Conservation (phyloP, 2,113 vertebrate species). For the Odontophorus gujanensis region DNA sequence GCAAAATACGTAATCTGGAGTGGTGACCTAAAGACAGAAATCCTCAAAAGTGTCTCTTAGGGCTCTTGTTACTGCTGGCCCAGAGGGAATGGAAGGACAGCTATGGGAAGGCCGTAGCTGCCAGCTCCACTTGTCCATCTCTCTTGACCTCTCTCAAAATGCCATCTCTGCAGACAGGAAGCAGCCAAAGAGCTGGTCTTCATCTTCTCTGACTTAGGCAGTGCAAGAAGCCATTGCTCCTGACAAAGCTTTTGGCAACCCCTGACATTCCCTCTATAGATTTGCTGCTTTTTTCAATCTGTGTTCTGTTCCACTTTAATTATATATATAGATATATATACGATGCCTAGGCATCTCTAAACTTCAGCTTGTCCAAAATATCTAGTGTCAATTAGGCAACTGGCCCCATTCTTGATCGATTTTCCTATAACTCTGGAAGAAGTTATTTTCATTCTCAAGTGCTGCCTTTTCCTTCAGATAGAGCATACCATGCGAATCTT, state of each 20-base stretch:
- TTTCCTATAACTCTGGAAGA: slow-evolving; percentile 53
- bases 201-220: neutral
- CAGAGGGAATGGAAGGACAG: neutral
- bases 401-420: slow-evolving; percentile 46
- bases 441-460: slow-evolving; percentile 33
- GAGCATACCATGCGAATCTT: neutral
- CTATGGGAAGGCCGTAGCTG: neutral
- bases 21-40: neutral
- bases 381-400: slow-evolving; percentile 29
- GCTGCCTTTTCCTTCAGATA: slow-evolving; percentile 26
- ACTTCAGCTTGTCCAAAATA: slow-evolving; percentile 25
- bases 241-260: neutral
- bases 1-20: slow-evolving; percentile 55
- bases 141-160: slow-evolving; percentile 31
- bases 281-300: neutral
- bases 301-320: neutral
- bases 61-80: slow-evolving; percentile 40
- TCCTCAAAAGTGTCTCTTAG: neutral
- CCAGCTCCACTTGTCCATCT: neutral
- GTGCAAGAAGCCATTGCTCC: neutral
- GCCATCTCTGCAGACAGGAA: neutral
- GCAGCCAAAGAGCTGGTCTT: neutral
- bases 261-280: neutral
- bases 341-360: neutral
- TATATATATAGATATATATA: fast-evolving